Evolutionary conservation across 2,113 vertebrate species (phyloP).

Genomic region (Ptilorrhoa leucosticta): DNA sequence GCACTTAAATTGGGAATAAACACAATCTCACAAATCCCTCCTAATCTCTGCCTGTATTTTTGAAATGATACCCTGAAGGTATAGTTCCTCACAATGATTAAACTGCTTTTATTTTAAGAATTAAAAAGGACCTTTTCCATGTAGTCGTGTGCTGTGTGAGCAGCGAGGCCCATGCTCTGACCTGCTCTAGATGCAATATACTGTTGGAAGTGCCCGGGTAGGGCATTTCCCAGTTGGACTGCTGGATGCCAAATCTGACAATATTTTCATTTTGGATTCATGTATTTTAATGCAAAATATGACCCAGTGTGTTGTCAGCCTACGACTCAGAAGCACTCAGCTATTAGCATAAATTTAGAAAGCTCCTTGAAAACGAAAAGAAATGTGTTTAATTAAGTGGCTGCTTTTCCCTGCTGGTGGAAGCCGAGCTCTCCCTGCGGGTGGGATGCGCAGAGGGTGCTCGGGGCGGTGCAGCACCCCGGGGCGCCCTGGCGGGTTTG

Average conservation of each 20-base stretch:
- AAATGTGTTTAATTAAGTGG: neutral
- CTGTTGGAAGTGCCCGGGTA: neutral
- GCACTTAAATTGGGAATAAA: conserved; percentile 66
- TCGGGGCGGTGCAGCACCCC: rapidly evolving
- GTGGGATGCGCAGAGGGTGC: neutral
- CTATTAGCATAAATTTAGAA: neutral
- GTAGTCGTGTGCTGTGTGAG: neutral
- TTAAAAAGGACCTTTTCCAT: conserved; percentile 2
- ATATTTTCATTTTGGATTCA: neutral
- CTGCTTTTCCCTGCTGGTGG: neutral
- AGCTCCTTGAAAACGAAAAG: neutral
- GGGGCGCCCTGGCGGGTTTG: rapidly evolving
- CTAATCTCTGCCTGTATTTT: conserved; percentile 61
- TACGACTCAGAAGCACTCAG: neutral
- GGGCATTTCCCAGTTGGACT: neutral
- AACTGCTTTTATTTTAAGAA: conserved; percentile 54
- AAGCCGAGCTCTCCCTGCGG: neutral
- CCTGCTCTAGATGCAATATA: neutral
- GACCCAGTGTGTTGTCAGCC: neutral
- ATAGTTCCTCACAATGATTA: conserved; percentile 58
- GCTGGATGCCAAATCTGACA: neutral
- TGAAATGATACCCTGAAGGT: conserved; percentile 46
- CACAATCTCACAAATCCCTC: conserved; percentile 63
- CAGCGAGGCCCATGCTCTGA: neutral
- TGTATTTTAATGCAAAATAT: neutral